phyloP scores from a whole-genome alignment of 35 echinoderm and acorn worm genomes.

The Amphiura filiformis region DNA sequence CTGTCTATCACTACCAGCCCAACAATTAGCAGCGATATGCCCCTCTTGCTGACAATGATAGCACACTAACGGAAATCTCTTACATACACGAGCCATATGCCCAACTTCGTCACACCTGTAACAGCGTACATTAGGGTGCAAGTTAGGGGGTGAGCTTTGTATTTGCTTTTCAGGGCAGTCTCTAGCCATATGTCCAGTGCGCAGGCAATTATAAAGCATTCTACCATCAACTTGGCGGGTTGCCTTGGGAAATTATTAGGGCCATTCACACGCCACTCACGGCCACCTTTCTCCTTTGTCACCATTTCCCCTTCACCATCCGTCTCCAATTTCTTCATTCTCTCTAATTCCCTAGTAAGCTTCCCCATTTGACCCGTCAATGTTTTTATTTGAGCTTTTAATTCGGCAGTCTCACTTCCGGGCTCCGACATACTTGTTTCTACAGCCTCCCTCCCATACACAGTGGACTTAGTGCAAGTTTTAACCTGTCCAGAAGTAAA shows the following conservation, averaged over 20 bases:
- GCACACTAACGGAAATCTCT: neutral
- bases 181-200: neutral
- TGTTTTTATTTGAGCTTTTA: too few species aligned
- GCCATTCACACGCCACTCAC: too few species aligned
- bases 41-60: neutral
- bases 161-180: neutral
- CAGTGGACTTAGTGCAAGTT: neutral
- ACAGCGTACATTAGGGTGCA: neutral
- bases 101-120: neutral
- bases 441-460: neutral
- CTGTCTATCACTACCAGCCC: neutral
- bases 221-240: too few species aligned
- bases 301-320: neutral
- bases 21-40: neutral
- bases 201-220: neutral
- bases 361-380: too few species aligned
- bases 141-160: neutral
- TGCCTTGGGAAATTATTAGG: too few species aligned
- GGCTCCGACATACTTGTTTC: neutral
- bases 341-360: too few species aligned
- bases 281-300: too few species aligned
- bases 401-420: neutral
- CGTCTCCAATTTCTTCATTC: too few species aligned
- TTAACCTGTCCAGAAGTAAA: neutral
- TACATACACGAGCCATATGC: neutral